Conservation (phyloP, 2,888 invertebrate species). For the Anagyrus pseudococci region DNA sequence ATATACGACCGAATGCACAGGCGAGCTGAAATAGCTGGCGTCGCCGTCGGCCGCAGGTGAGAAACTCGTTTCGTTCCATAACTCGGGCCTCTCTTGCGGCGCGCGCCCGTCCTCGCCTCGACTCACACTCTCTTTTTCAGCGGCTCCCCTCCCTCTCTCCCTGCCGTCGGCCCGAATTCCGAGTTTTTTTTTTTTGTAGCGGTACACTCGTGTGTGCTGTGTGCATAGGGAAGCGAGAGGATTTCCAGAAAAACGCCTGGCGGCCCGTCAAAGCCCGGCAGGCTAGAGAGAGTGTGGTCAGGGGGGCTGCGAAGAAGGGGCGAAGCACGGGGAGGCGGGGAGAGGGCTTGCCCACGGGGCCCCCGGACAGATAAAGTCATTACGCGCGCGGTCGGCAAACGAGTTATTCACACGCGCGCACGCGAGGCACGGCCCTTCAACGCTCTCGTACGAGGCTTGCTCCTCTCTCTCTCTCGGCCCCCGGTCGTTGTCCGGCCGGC, state of each 20-base stretch:
- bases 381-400: slow-evolving; percentile 27
- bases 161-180: background rate
- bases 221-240: no score
- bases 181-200: background rate
- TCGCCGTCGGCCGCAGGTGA: slow-evolving; percentile 32
- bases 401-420: slow-evolving; percentile 36
- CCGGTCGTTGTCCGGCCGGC: slow-evolving; percentile 13
- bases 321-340: background rate
- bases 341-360: slow-evolving; percentile 20
- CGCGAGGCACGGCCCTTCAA: slow-evolving; percentile 9
- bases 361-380: slow-evolving; percentile 35
- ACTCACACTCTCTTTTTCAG: background rate
- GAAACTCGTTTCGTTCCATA: slow-evolving; percentile 39
- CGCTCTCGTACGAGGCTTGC: background rate
- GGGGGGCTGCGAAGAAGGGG: background rate
- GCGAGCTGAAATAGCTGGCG: no score
- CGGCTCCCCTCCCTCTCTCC: background rate
- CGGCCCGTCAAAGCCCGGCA: no score
- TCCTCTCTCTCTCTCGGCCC: background rate
- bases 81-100: slow-evolving; percentile 9
- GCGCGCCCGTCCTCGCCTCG: slow-evolving; percentile 8
- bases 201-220: no score
- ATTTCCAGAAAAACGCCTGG: slow-evolving; percentile 29
- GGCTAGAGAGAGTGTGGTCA: no score
- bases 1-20: background rate